Conservation (phyloP, 2,113 vertebrate genomes). For the Leiothrix lutea region DNA sequence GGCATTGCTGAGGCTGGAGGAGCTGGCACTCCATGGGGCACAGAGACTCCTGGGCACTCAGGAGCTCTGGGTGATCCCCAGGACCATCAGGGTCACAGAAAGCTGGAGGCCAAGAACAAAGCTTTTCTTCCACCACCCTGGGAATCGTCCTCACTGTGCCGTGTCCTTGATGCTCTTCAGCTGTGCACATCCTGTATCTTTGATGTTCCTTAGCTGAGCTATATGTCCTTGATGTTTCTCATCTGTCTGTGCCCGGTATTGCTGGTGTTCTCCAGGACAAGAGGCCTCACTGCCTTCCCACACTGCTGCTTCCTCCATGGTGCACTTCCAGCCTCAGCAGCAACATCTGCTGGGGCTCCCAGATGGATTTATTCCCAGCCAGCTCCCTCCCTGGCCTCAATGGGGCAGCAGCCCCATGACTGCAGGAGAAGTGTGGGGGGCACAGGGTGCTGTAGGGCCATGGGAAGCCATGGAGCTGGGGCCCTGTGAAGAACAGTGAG, state of each 20-base stretch:
- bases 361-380: fast-evolving
- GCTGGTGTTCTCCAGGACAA: neutral
- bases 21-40: neutral
- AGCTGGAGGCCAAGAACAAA: neutral
- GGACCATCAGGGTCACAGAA: fast-evolving
- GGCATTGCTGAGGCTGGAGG: neutral
- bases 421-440: neutral
- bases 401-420: neutral
- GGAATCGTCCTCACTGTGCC: fast-evolving
- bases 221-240: neutral
- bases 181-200: neutral
- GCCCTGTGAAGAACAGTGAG: fast-evolving
- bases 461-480: neutral
- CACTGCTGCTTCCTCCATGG: fast-evolving
- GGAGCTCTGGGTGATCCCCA: neutral
- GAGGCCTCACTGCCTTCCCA: neutral
- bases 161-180: neutral
- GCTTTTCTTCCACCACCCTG: neutral
- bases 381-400: fast-evolving
- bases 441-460: neutral
- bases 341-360: fast-evolving
- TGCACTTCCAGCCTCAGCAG: neutral
- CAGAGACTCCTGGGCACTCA: neutral
- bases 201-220: neutral
- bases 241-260: neutral